phyloP scores from a whole-genome alignment of 2,888 invertebrate genomes.

The Myopa testacea region DNA sequence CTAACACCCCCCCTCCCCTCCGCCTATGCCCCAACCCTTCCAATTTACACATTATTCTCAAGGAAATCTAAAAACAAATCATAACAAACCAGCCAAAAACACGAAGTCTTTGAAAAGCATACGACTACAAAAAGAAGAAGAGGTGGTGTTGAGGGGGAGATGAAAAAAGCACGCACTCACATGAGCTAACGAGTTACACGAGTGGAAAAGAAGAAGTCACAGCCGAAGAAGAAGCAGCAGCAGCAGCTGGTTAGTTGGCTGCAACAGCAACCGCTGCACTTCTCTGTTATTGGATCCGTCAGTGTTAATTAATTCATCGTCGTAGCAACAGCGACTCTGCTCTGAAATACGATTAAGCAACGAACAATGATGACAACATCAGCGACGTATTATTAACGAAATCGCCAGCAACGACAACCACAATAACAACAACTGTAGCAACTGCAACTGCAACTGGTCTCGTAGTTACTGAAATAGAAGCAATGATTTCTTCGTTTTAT shows the following conservation, averaged over 20 bases:
- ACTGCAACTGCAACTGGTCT: background rate
- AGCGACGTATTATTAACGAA: conserved; percentile 41
- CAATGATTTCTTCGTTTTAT: no score
- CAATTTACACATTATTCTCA: background rate
- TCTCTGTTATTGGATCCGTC: conserved; percentile 58
- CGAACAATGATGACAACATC: conserved; percentile 8
- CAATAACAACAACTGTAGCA: conserved; percentile 36
- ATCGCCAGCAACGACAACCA: conserved; percentile 41
- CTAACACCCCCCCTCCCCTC: no score
- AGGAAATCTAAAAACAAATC: background rate
- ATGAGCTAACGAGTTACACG: background rate
- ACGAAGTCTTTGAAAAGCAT: conserved; percentile 30
- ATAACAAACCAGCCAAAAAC: conserved; percentile 7
- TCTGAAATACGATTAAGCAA: conserved; percentile 33
- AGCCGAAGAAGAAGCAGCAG: conserved; percentile 32
- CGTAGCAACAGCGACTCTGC: conserved; percentile 60
- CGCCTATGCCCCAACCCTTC: no score
- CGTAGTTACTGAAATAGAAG: no score
- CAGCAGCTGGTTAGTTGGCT: conserved; percentile 18
- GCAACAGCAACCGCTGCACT: conserved; percentile 51
- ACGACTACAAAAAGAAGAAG: conserved; percentile 27
- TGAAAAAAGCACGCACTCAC: background rate
- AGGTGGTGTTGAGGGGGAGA: no score
- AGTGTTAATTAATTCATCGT: conserved; percentile 69
- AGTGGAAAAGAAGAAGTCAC: conserved; percentile 29